Evolutionary conservation across 2,113 vertebrate genomes (phyloP).

Genomic region (Tretioscincus oriximinensis): DNA sequence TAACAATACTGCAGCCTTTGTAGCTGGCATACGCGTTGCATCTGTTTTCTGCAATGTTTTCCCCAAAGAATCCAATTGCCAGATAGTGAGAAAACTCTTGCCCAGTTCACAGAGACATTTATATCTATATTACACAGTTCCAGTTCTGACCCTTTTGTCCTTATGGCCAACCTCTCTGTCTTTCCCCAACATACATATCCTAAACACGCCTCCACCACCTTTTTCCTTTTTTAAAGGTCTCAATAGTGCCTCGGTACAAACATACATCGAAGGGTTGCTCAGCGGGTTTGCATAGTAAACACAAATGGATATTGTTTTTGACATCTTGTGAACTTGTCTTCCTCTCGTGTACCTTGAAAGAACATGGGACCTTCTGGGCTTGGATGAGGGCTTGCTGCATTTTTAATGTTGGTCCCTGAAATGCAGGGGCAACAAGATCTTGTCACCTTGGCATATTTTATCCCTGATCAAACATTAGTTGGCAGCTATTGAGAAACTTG

Average conservation of each 20-base stretch:
- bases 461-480: conserved; percentile 93
- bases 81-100: not conserved
- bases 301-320: conserved; percentile 85
- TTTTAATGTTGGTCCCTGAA: conserved; percentile 89
- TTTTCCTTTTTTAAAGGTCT: conserved; percentile 53
- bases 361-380: conserved; percentile 81
- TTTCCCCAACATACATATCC: conserved; percentile 3
- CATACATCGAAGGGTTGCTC: conserved; percentile 71
- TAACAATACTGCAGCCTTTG: not conserved
- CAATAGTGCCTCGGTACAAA: conserved; percentile 68
- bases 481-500: conserved; percentile 84
- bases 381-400: conserved; percentile 80
- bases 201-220: conserved; percentile 31
- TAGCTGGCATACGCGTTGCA: not conserved
- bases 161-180: not conserved
- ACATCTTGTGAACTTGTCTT: conserved; percentile 87
- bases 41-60: not conserved
- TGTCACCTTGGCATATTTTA: conserved; percentile 94
- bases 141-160: not conserved
- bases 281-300: conserved; percentile 76
- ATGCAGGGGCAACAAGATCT: conserved; percentile 84
- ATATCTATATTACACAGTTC: conserved; percentile 7
- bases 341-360: conserved; percentile 80
- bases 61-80: conserved; percentile 12
- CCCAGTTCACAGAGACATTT: not conserved